Evolutionary conservation across 1,140 invertebrate genomes (phyloP).

Genomic region (Saccostrea echinata): DNA sequence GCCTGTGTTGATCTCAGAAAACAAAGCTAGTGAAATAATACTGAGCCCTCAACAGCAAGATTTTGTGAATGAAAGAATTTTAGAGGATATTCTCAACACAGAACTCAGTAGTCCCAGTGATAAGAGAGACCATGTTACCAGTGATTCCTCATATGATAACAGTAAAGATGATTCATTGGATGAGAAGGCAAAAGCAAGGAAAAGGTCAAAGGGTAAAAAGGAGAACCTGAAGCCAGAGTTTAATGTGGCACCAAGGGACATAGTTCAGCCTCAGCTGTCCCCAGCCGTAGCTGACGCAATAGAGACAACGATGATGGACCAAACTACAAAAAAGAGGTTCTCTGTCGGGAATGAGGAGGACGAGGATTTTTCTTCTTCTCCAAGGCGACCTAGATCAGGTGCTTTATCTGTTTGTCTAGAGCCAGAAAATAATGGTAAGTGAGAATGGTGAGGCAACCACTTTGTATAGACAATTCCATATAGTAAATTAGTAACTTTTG

Average conservation of each 20-base stretch:
- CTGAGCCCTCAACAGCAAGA: not conserved
- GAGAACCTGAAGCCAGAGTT: slow-evolving; percentile 53
- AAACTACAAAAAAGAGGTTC: not conserved
- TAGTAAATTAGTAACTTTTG: not conserved
- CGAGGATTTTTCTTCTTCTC: not conserved
- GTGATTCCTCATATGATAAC: slow-evolving; percentile 6
- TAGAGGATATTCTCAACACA: slow-evolving; percentile 33
- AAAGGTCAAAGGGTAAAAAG: slow-evolving; percentile 41
- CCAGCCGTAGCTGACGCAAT: slow-evolving; percentile 60
- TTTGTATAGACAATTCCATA: too few relatives aligned
- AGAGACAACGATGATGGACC: slow-evolving; percentile 48
- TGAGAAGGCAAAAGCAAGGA: not conserved
- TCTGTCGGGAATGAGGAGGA: too few relatives aligned
- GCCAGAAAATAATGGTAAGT: slow-evolving; percentile 9
- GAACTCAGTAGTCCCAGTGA: not conserved
- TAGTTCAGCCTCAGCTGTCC: slow-evolving; percentile 60
- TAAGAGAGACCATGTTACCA: not conserved
- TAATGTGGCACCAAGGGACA: slow-evolving; percentile 53
- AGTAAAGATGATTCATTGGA: not conserved
- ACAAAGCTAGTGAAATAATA: not conserved
- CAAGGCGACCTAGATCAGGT: slow-evolving; percentile 27
- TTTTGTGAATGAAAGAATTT: slow-evolving; percentile 26
- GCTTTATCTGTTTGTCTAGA: slow-evolving; percentile 24
- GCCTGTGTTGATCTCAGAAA: not conserved
- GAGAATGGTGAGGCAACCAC: not conserved